Evolutionary conservation across 1,140 invertebrate species (phyloP), one percentile per base, ranked within the genome.

Genomic region (Psilanteris sp.): DNA sequence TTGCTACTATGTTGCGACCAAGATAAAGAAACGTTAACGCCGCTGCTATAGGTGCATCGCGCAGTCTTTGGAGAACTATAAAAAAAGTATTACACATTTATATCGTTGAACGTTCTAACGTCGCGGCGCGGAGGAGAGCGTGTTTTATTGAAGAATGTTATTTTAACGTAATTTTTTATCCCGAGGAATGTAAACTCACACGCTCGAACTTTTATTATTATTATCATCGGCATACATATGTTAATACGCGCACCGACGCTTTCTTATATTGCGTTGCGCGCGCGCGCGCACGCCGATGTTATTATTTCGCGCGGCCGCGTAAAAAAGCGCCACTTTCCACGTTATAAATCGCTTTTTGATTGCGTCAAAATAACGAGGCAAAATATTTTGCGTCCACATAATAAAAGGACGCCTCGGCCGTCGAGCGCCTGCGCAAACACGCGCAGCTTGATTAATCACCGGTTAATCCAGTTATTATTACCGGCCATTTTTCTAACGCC

Each of bases 81-180:
- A 64, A 66, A 64, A 66, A 52, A 52, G 61, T 66, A 66, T 66
- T 66, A 66, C 61, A 54, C 62, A 37, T 67, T 67, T 55, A 67
- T 46, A 43, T 43, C 31, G 55, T 10, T 8, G 20, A 59, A 18
- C 34, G 43, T 27, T 37, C 39, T 36, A 52, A 37, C 48, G 29
- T 14, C 11, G 11, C 61, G 48, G 46, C 55, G n/a, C n/a, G n/a
- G n/a, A 55, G 55, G 55, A 54, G 48, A 22, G 50, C 39, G 39
- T 50, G 43, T 27, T 44, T 48, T 59, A 59, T 46, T 59, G 36
- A 59, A 26, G 55, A 15, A 48, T 37, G 41, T 61, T 61, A 37
- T 61, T 61, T 37, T 14, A 48, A 11, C 20, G 39, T 41, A 59
- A 59, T 44, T 59, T 59, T 59, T 59, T 44, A 55, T 26, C 16